Evolutionary conservation across 2,113 vertebrate genomes (phyloP), one percentile per base, ranked within the genome.

Genomic region (Vulpes lagopus): DNA sequence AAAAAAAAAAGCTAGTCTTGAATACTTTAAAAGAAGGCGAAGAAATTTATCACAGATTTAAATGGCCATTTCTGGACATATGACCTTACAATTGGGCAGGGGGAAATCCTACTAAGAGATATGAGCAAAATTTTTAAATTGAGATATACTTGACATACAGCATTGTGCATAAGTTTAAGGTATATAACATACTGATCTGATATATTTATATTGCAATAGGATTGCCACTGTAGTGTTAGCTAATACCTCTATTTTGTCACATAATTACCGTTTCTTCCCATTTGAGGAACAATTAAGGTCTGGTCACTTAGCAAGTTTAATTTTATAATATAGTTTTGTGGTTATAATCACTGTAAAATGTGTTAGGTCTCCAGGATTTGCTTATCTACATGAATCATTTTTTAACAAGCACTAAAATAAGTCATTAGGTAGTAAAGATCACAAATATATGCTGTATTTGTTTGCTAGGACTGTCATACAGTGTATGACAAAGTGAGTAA

Each of bases 31-130:
- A 93, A 89, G 62, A 81, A 78, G 35, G n/a, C 30, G 78, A 51
- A 96, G 55, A 85, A 89, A 89, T 73, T 81, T 19, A 35, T 85
- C 65, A 62, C 7, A 92, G 59, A 86, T 83, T 73, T 82, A 92
- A 92, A 49, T 59, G 20, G 27, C 59, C 86, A 23, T 89, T 95
- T 92, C 35, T 67, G 23, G 62, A 78, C 9, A 35, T 49, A 19
- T 12, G 53, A 78, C 73, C 49, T 83, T 30, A 93, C 2, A 11
- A 14, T 9, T 22, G 1, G 74, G 35, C 0, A 12, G 23, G 12
- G 23, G 23, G 14, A 14, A 3, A 4, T 51, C 22, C 71, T 79
- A n/a, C 51, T 17, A 19, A 79, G 49, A 55, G 30, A 79, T 79
- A 20, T 7, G 51, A 79, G 10, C 27, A 76, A 51, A 55, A 32